Conservation (phyloP, 2,113 vertebrate species). For the Ellobius talpinus region DNA sequence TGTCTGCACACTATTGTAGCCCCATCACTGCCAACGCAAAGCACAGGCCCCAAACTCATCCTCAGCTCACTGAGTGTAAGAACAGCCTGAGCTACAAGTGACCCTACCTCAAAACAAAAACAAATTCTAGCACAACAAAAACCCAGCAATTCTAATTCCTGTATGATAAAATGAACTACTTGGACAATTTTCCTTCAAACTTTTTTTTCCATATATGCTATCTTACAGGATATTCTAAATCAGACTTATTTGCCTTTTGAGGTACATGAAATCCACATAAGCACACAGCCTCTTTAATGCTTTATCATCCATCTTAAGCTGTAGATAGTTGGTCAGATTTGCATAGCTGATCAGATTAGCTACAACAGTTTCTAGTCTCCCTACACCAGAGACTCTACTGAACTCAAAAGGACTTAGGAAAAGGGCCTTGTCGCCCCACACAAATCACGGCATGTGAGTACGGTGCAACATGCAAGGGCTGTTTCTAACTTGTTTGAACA, state of each 20-base stretch:
- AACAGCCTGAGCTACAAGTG: not conserved
- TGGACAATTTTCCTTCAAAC: not conserved
- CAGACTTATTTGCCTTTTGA: not conserved
- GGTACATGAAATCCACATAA: not conserved
- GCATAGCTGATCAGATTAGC: not conserved
- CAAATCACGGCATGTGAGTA: not conserved
- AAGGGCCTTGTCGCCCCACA: not conserved
- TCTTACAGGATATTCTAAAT: not conserved
- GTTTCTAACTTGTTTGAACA: not conserved
- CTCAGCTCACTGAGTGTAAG: not conserved
- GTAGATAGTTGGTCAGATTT: not conserved
- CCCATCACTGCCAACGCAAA: not conserved
- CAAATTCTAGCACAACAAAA: not conserved
- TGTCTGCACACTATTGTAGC: not conserved
- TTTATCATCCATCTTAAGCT: not conserved
- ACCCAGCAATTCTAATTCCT: constrained; percentile 21
- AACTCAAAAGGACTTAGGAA: constrained; percentile 26
- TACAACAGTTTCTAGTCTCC: constrained; percentile 34
- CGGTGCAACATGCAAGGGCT: not conserved
- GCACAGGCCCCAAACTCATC: not conserved
- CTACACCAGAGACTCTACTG: constrained; percentile 11
- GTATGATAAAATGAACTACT: constrained; percentile 7
- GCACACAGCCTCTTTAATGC: not conserved
- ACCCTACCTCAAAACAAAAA: not conserved
- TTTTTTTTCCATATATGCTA: constrained; percentile 1